phyloP scores from a whole-genome alignment of 2,797 vertebrate genomes.

The Psittacula derbiana region DNA sequence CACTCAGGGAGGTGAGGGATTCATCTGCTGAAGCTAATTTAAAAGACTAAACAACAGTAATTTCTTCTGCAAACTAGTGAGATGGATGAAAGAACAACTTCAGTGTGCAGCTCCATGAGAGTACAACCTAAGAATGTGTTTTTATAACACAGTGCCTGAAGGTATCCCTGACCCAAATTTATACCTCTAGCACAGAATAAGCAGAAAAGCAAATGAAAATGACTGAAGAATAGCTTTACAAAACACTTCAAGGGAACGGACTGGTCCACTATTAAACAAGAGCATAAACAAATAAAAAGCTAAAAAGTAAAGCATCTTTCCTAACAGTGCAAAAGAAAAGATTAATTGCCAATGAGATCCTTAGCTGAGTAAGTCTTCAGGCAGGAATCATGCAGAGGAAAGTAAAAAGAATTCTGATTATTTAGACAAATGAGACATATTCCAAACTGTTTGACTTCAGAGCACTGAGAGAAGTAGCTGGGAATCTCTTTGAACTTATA shows the following conservation, averaged over 20 bases:
- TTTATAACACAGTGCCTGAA: not conserved
- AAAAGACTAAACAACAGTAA: not conserved
- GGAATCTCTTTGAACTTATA: not conserved
- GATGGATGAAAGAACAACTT: not conserved
- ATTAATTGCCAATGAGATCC: not conserved
- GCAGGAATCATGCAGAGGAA: accelerated
- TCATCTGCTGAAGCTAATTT: not conserved
- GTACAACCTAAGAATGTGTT: not conserved
- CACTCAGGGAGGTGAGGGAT: not conserved
- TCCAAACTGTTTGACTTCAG: not conserved
- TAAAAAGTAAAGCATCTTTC: not conserved
- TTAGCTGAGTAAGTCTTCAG: not conserved
- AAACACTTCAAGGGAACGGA: not conserved
- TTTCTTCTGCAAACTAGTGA: not conserved
- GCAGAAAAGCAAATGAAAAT: not conserved
- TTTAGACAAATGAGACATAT: not conserved
- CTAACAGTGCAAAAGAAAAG: not conserved
- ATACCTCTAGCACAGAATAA: not conserved
- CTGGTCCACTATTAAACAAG: not conserved
- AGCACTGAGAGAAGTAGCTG: not conserved
- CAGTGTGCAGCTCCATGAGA: not conserved
- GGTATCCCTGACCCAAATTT: not conserved
- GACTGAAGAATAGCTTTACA: not conserved
- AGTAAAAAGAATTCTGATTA: not conserved
- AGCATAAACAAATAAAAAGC: not conserved